Evolutionary conservation across 2,888 invertebrate species (phyloP).

Genomic region (Meiosimyza decipiens): DNA sequence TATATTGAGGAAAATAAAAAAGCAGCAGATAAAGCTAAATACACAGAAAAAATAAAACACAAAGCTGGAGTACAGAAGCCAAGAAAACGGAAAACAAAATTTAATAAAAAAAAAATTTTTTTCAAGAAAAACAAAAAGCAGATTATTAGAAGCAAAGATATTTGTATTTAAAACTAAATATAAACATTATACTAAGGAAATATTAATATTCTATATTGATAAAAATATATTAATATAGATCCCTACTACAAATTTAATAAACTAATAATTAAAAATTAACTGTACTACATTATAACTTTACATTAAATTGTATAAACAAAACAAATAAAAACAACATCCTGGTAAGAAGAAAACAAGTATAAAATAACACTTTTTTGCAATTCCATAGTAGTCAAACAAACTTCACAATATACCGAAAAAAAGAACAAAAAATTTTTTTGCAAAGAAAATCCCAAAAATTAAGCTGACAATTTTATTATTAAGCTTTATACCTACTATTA

Average conservation of each 20-base stretch:
- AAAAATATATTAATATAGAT: constrained; percentile 26
- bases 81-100: neutral
- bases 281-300: constrained; percentile 19
- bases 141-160: constrained; percentile 46
- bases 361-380: constrained; percentile 19
- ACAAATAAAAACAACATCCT: neutral
- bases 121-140: constrained; percentile 38
- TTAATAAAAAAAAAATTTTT: constrained; percentile 14
- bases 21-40: constrained; percentile 31
- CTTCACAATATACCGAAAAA: neutral
- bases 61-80: constrained; percentile 3
- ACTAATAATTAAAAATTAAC: constrained; percentile 18
- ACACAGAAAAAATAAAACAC: constrained; percentile 18
- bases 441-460: constrained; percentile 34
- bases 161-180: constrained; percentile 51
- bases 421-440: constrained; percentile 18
- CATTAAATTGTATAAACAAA: constrained; percentile 34
- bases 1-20: constrained; percentile 29
- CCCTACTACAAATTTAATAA: constrained; percentile 21
- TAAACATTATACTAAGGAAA: constrained; percentile 49
- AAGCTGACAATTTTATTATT: constrained; percentile 36
- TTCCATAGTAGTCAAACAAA: constrained; percentile 12
- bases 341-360: neutral
- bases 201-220: constrained; percentile 48
- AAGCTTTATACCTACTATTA: constrained; percentile 15